phyloP scores from a whole-genome alignment of 2,888 invertebrate genomes.

The Drosophila birchii region DNA sequence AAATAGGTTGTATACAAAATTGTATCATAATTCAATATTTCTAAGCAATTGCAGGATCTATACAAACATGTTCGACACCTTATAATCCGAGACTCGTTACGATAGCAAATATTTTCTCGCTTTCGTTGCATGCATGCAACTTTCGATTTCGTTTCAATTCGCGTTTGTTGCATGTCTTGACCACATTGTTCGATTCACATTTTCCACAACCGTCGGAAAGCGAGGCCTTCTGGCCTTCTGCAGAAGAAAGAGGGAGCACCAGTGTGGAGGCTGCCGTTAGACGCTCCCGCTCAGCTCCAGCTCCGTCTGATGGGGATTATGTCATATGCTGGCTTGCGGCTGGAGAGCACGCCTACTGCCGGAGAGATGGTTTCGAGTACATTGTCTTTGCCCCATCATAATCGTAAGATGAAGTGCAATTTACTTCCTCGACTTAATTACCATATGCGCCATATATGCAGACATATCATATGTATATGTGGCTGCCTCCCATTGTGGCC shows the following conservation, averaged over 20 bases:
- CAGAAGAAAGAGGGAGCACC: slow-evolving; percentile 16
- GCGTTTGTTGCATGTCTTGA: slow-evolving; percentile 80
- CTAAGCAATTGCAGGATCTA: not conserved
- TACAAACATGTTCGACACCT: slow-evolving; percentile 16
- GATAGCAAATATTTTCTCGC: slow-evolving; percentile 56
- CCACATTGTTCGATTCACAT: slow-evolving; percentile 67
- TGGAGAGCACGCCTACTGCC: slow-evolving; percentile 51
- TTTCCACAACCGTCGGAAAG: slow-evolving; percentile 40
- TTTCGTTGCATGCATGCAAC: slow-evolving; percentile 68
- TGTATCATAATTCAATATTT: not conserved
- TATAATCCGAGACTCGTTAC: slow-evolving; percentile 65
- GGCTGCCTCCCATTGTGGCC: not conserved
- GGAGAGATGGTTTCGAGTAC: slow-evolving; percentile 56
- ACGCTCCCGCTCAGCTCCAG: slow-evolving; percentile 38
- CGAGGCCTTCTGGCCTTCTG: slow-evolving; percentile 15
- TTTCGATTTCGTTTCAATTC: slow-evolving; percentile 78
- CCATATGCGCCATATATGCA: slow-evolving; percentile 23
- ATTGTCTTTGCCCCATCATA: slow-evolving; percentile 64
- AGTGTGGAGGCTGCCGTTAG: slow-evolving; percentile 66
- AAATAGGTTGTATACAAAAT: not conserved
- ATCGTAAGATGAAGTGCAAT: slow-evolving; percentile 50
- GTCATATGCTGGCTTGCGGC: slow-evolving; percentile 69
- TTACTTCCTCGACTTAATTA: slow-evolving; percentile 79
- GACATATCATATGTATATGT: slow-evolving; percentile 1
- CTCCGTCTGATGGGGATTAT: slow-evolving; percentile 66